A percentile compares a stretch with the other conserved stretches of the same genome.
Conservation (phyloP, 2,888 invertebrate genomes). For the Ypsolopha scabrella region DNA sequence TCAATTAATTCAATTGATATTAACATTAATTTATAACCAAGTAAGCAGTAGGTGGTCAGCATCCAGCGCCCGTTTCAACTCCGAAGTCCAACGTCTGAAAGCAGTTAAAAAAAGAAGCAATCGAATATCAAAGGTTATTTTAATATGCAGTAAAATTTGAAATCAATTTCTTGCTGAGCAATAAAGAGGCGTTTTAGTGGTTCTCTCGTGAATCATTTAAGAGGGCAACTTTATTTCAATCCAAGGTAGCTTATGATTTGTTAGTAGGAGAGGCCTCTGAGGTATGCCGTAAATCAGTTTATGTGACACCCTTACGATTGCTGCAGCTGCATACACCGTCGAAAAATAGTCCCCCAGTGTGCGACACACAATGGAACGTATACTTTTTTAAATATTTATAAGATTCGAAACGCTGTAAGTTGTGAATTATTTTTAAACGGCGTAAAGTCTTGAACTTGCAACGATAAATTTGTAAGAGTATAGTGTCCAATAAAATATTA, state of each 20-base stretch:
- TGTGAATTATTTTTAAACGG: conserved; percentile 13
- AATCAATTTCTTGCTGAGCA: conserved; percentile 57
- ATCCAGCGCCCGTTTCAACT: conserved; percentile 14
- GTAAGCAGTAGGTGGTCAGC: conserved; percentile 40
- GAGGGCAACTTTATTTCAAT: conserved; percentile 25
- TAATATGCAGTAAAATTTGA: conserved; percentile 64
- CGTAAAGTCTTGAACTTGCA: conserved; percentile 12
- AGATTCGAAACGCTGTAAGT: conserved; percentile 8
- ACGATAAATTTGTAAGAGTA: conserved; percentile 11
- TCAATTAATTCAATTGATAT: conserved; percentile 50
- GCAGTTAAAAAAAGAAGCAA: conserved; percentile 37
- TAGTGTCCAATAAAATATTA: conserved; percentile 10
- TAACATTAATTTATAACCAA: conserved; percentile 44
- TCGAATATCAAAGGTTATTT: conserved; percentile 58
- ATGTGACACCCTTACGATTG: conserved; percentile 45
- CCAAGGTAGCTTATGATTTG: conserved; percentile 41
- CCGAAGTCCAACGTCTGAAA: background rate
- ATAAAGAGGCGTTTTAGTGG: conserved; percentile 50
- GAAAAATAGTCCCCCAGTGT: conserved; percentile 36
- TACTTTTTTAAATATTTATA: conserved; percentile 17
- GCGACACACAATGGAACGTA: conserved; percentile 15
- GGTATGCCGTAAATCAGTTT: conserved; percentile 54
- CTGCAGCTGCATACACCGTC: conserved; percentile 38
- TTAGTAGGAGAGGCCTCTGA: conserved; percentile 49
- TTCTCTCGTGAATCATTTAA: conserved; percentile 43